Percentiles rank a stretch among this genome's conserved stretches.
Evolutionary conservation across 2,888 invertebrate species (phyloP).

Genomic region (Cordylochernes scorpioides): DNA sequence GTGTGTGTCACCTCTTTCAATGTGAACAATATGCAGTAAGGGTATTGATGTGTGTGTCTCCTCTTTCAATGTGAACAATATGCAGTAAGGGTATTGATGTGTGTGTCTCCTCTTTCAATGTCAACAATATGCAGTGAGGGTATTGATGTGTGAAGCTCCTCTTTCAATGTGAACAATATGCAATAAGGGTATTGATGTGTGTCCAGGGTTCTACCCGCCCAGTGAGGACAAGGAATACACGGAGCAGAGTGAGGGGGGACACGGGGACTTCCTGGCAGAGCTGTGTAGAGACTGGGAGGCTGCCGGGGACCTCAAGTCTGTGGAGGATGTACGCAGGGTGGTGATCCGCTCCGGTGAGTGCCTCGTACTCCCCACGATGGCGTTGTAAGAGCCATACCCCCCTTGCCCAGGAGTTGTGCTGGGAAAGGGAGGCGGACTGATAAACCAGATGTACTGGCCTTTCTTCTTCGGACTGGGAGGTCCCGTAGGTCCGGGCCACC

Average conservation of each 20-base stretch:
- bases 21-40: too few species aligned
- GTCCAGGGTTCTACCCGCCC: constrained; percentile 43
- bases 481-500: constrained; percentile 48
- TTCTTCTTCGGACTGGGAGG: constrained; percentile 65
- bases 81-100: too few species aligned
- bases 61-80: too few species aligned
- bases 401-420: constrained; percentile 46
- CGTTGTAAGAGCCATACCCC: too few species aligned
- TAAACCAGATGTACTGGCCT: constrained; percentile 51
- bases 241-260: constrained; percentile 34
- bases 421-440: constrained; percentile 63
- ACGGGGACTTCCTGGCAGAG: constrained; percentile 33
- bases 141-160: too few species aligned
- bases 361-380: constrained; percentile 1
- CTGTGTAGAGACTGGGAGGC: constrained; percentile 65
- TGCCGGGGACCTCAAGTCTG: constrained; percentile 37
- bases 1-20: too few species aligned
- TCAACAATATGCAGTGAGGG: too few species aligned
- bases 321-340: constrained; percentile 25
- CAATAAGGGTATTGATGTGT: too few species aligned
- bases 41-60: too few species aligned
- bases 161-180: too few species aligned
- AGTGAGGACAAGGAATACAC: constrained; percentile 33
- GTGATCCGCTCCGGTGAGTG: constrained; percentile 35
- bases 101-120: too few species aligned